Conservation (phyloP, 1,140 invertebrate genomes). For the Cecropterus lyciades region DNA sequence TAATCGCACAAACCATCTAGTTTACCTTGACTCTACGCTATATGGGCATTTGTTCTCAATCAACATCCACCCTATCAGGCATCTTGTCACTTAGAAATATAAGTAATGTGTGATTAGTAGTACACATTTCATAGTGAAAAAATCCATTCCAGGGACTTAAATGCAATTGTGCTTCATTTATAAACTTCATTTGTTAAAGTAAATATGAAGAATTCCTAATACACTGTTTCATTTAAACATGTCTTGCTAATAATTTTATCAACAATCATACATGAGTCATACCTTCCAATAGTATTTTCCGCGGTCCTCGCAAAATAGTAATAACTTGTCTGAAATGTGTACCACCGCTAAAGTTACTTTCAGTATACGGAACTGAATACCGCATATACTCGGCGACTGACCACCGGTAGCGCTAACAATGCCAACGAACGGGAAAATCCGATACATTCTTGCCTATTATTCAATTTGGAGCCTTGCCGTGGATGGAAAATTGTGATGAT, state of each 20-base stretch:
- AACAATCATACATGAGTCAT: neutral
- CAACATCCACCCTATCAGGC: constrained; percentile 1
- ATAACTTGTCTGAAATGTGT: neutral
- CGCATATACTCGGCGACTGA: neutral
- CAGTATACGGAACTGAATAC: neutral
- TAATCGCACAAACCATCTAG: constrained; percentile 8
- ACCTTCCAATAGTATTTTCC: too few relatives aligned
- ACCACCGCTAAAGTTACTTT: neutral
- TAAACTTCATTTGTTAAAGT: neutral
- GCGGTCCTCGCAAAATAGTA: too few relatives aligned
- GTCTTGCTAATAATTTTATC: neutral
- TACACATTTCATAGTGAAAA: neutral
- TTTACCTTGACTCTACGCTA: constrained; percentile 23
- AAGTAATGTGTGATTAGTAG: neutral
- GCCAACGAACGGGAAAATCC: too few relatives aligned
- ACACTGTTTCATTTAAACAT: neutral
- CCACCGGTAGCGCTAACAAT: neutral
- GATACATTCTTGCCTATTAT: too few relatives aligned
- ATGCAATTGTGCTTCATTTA: neutral
- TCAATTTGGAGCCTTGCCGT: too few relatives aligned
- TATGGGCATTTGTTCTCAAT: constrained; percentile 22
- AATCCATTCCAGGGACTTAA: too few relatives aligned
- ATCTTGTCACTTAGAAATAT: constrained; percentile 8
- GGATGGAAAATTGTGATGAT: too few relatives aligned
- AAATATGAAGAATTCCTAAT: neutral